These are phyloP conservation scores for Chloroceryle aenea DNA, from an alignment of 2,113 vertebrate species.

Conservation along the genomic window DNA sequence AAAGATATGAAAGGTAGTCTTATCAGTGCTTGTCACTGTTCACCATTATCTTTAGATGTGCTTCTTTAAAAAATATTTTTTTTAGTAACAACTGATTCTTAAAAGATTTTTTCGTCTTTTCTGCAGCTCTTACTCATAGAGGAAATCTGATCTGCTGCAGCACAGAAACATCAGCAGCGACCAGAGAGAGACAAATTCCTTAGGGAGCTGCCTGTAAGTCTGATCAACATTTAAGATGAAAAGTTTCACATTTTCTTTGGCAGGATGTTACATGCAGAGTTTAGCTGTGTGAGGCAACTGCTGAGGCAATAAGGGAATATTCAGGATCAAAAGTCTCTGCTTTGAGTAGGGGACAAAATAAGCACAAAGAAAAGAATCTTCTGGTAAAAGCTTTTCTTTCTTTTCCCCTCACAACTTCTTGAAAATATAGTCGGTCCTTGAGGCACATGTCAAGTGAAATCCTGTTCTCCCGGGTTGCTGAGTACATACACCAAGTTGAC, in stretches of 20 bases:
- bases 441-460: background rate
- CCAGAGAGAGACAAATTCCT: constrained; percentile 32
- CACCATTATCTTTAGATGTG: background rate
- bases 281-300: background rate
- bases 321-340: background rate
- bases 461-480: background rate
- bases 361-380: background rate
- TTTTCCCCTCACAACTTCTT: background rate
- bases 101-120: background rate
- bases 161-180: background rate
- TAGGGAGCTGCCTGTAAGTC: constrained; percentile 58
- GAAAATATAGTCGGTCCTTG: background rate
- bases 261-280: constrained; percentile 38
- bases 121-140: constrained; percentile 22
- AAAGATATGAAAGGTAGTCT: background rate
- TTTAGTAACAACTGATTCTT: background rate
- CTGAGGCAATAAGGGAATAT: constrained; percentile 23
- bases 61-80: background rate
- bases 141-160: constrained; percentile 37
- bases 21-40: background rate
- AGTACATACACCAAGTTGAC: background rate
- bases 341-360: background rate
- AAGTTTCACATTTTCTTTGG: constrained; percentile 33
- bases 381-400: background rate
- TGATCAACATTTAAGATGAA: constrained; percentile 43